Percentiles rank a stretch among this genome's conserved stretches.
Conservation (phyloP, 2,113 vertebrate genomes). For the Cochlearius cochlearius region DNA sequence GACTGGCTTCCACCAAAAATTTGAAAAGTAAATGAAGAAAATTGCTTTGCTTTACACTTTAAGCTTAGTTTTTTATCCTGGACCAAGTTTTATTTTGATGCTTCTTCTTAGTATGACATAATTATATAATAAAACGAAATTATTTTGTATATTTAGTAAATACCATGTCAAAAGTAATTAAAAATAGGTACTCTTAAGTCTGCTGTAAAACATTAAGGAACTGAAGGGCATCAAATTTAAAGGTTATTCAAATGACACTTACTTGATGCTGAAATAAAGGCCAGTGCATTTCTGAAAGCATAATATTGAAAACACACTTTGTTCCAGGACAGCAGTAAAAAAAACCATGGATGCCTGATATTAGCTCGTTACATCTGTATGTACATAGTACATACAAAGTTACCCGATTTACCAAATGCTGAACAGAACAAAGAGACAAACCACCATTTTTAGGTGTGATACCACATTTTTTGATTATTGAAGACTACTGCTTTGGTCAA, state of each 20-base stretch:
- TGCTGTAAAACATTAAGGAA: not conserved
- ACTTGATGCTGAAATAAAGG: not conserved
- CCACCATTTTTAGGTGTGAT: not conserved
- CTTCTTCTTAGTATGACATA: not conserved
- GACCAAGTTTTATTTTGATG: not conserved
- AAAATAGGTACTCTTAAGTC: not conserved
- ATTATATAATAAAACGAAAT: not conserved
- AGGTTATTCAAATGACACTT: not conserved
- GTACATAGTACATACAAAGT: not conserved
- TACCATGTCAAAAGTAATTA: not conserved
- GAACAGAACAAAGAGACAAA: not conserved
- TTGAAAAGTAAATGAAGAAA: not conserved
- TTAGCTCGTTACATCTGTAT: not conserved
- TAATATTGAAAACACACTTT: not conserved
- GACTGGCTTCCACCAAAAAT: not conserved
- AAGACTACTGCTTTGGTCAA: not conserved
- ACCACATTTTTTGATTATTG: not conserved
- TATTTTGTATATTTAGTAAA: not conserved
- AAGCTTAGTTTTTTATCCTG: not conserved
- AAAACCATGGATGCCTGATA: not conserved
- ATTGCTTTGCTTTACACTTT: not conserved
- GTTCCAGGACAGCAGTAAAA: not conserved
- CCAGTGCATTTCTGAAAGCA: not conserved
- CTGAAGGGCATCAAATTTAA: not conserved
- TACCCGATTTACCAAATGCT: not conserved